These are phyloP conservation scores for Idris sp. DNA, from an alignment of 1,140 invertebrate species.

Conservation along the genomic window DNA sequence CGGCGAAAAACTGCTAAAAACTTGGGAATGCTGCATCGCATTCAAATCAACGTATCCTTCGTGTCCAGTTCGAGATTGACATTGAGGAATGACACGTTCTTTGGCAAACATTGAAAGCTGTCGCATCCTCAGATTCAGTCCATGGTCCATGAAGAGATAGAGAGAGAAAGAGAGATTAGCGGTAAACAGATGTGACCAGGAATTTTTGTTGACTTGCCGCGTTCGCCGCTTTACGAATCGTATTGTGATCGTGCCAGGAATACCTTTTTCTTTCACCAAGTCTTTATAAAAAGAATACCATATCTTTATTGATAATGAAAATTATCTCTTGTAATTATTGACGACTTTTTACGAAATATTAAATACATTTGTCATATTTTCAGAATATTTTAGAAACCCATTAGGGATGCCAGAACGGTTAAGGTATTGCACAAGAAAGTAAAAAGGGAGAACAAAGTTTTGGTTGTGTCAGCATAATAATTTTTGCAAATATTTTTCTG, in stretches of 20 bases:
- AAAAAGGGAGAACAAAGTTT: no score
- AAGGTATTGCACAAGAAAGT: no score
- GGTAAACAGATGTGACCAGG: conserved; percentile 60
- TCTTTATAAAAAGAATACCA: conserved; percentile 30
- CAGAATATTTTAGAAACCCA: no score
- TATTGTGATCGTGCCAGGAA: conserved; percentile 59
- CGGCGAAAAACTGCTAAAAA: conserved; percentile 63
- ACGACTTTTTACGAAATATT: no score
- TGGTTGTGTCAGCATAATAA: no score
- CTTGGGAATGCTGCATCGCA: conserved; percentile 69
- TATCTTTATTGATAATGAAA: no score
- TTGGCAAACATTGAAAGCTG: conserved; percentile 62
- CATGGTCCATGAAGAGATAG: conserved; percentile 59
- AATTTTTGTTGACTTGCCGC: conserved; percentile 62
- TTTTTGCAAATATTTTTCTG: no score
- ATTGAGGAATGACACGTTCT: conserved; percentile 73
- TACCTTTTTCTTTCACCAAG: conserved; percentile 44
- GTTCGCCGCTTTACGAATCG: conserved; percentile 60
- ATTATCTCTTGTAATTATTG: no score
- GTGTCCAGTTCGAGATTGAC: conserved; percentile 67
- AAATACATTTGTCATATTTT: no score
- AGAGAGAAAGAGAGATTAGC: conserved; percentile 53
- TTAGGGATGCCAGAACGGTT: no score
- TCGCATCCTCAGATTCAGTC: conserved; percentile 66
- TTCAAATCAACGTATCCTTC: conserved; percentile 68